These are phyloP conservation scores for Turritopsis dohrnii DNA, from an alignment of 30 jellyfish, hydroid and myxozoan species.

Conservation along the genomic window DNA sequence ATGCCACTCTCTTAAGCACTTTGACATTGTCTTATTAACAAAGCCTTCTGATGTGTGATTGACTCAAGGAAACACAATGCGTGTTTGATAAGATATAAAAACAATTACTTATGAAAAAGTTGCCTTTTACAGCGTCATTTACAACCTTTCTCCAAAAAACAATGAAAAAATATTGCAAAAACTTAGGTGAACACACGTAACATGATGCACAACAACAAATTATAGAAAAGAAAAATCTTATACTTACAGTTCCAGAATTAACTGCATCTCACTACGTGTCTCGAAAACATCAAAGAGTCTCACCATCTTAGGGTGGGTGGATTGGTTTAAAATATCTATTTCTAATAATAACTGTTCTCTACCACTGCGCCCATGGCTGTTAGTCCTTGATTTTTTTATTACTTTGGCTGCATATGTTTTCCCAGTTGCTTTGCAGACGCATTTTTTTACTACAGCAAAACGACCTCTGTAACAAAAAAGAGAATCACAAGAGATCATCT, in stretches of 20 bases:
- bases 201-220: neutral
- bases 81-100: no score
- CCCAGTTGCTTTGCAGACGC: slow-evolving; percentile 65
- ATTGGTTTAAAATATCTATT: slow-evolving; percentile 60
- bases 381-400: slow-evolving; percentile 80
- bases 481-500: no score
- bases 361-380: slow-evolving; percentile 86
- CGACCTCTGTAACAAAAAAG: slow-evolving; percentile 93
- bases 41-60: no score
- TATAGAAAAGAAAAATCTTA: neutral
- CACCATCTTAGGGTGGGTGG: slow-evolving; percentile 93
- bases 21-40: no score
- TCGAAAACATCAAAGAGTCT: slow-evolving; percentile 93
- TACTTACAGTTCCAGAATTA: slow-evolving; percentile 92
- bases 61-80: no score
- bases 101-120: no score
- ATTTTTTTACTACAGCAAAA: slow-evolving; percentile 94
- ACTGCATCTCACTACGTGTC: slow-evolving; percentile 87
- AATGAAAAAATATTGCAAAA: neutral
- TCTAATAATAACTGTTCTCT: slow-evolving; percentile 89
- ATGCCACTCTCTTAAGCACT: no score
- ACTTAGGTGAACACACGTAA: neutral
- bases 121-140: no score
- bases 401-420: slow-evolving; percentile 88
- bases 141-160: no score